These are phyloP conservation scores for Limnephilus auricula DNA, from an alignment of 2,888 invertebrate species.

Conservation along the genomic window DNA sequence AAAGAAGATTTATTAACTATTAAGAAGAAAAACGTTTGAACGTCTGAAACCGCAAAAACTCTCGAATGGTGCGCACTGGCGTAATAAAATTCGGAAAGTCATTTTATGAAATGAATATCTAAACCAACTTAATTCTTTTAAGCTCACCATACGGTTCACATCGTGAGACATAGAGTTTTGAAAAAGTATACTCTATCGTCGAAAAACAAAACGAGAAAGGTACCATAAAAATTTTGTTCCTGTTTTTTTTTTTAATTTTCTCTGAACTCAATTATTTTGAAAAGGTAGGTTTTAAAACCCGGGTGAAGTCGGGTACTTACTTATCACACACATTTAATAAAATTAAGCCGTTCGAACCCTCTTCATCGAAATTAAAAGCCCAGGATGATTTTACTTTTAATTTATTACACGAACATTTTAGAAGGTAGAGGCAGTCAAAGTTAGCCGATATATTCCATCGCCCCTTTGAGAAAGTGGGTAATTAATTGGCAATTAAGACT, in stretches of 20 bases:
- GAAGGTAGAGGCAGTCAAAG: neutral
- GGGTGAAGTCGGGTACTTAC: neutral
- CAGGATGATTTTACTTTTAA: neutral
- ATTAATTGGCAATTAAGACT: constrained; percentile 46
- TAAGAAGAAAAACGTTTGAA: no score
- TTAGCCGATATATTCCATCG: constrained; percentile 4
- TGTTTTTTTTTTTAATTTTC: no score
- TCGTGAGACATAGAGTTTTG: no score
- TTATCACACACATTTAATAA: neutral
- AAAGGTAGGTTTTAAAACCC: neutral
- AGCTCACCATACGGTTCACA: no score
- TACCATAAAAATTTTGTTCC: no score
- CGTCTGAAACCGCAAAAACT: no score
- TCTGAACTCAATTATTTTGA: neutral
- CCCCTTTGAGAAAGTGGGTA: constrained; percentile 6
- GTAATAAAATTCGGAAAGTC: no score
- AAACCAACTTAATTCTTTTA: no score
- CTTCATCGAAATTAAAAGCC: neutral
- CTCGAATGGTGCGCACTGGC: no score
- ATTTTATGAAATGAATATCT: no score
- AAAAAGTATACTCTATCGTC: no score
- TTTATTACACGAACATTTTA: constrained; percentile 4
- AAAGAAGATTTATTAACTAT: neutral
- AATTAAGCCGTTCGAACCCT: neutral
- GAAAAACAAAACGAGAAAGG: no score